Base-by-base conservation (phyloP, 2,888 invertebrate species). In the Diaphora mendica region DNA sequence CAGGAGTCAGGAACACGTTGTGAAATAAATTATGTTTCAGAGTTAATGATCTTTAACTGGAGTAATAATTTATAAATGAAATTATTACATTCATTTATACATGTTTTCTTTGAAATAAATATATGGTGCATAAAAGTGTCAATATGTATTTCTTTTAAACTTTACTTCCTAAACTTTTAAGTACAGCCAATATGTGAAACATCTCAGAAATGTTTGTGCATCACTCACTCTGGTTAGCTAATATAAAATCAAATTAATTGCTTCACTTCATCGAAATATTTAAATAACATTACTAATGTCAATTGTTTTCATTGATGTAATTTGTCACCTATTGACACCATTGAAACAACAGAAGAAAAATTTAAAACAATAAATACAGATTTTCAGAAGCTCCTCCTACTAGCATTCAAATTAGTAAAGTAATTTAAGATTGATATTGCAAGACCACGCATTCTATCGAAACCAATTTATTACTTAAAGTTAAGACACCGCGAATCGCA, bases 401-500 rank as follows among this genome's bases (percentile, higher is more conserved):
- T 33, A 59, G 35, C 67, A 76, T 75, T 72, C 76, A 81, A 73
- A 81, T 81, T 80, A 80, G 74, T 73, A 67, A 81, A 83, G 79
- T 85, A 88, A 89, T 88, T 87, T 86, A 87, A 88, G 86, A 87
- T 87, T 84, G 85, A 88, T 87, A 88, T 87, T 80, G 85, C 82
- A 83, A 83, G 86, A 88, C 85, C 87, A 85, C 87, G 90, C 87
- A 89, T 90, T 90, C 90, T 89, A 92, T 92, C 91, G 92, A 91
- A 93, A 87, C 88, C 89, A 89, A 94, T 95, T 94, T 94, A 93
- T 95, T 92, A 92, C 90, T 89, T 85, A 87, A 94, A 94, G 91
- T 95, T 94, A 90, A 91, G 91, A 91, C 91, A 90, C 91, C 92
- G 91, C 91, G 93, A 93, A 92, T 93, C 93, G 91, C 91, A 91